Percentiles rank a stretch among this genome's conserved stretches.
Conservation (phyloP, 1,140 invertebrate genomes). For the Whitmania pigra region DNA sequence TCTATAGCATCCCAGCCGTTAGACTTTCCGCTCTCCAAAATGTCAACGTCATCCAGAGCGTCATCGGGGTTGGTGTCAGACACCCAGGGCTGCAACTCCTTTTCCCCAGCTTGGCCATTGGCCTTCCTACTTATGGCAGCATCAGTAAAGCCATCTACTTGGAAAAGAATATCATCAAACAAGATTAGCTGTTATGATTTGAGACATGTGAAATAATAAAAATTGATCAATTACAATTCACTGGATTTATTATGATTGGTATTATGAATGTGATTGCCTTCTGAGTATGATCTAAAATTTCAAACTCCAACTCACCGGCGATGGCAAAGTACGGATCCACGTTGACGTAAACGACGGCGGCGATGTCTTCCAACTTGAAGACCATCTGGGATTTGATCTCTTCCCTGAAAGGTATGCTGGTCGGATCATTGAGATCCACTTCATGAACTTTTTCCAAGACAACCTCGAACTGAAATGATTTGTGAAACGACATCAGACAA, state of each 20-base stretch:
- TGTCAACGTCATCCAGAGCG: background rate
- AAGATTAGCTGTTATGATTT: background rate
- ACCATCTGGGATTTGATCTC: slow-evolving; percentile 3
- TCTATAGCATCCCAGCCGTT: slow-evolving; percentile 2
- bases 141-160: slow-evolving; percentile 2
- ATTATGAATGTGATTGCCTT: background rate
- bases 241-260: background rate
- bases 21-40: background rate
- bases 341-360: background rate
- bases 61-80: background rate
- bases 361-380: background rate
- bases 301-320: background rate
- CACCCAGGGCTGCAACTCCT: slow-evolving; percentile 11
- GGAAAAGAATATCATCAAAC: background rate
- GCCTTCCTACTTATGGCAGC: slow-evolving; percentile 1
- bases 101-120: background rate
- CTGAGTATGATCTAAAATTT: background rate
- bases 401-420: background rate
- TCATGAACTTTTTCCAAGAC: background rate
- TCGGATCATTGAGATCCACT: background rate
- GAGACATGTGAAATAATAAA: background rate
- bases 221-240: too few relatives aligned
- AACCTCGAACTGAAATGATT: background rate
- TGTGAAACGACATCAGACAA: too few relatives aligned
- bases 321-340: slow-evolving; percentile 3